Base-by-base conservation (phyloP, 2,797 vertebrate genomes). In the Myotis pilosus region DNA sequence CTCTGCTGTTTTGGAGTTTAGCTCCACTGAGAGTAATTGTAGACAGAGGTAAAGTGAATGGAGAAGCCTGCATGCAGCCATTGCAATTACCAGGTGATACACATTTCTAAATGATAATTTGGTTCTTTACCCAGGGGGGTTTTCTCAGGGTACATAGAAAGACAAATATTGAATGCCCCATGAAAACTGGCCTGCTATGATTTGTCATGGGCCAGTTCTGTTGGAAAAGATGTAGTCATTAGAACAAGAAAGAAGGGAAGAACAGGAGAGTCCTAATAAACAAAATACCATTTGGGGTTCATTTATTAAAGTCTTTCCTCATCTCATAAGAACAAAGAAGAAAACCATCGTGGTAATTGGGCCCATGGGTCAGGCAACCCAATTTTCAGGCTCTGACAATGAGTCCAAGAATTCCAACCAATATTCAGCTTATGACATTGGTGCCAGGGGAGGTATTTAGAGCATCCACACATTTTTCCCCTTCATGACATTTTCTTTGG, bases 231-330 rank as follows among this genome's bases (percentile, higher is more conserved):
- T 3, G 8, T 5, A 55, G 66, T 71, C 28, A 10, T 91, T 72
- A 90, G 47, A 94, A 38, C 47, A 49, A 81, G 84, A 38, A 12
- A 89, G 15, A 85, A 60, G 9, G 16, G 15, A 66, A 88, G 20
- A 44, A 20, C 68, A 2, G 22, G 19, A 55, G 47, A 75, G 13
- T 90, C 88, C 41, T 79, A 68, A 16, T 41, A 86, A 75, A 68
- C 36, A 90, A 91, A 89, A 92, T 88, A n/a, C 93, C 75, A n/a
- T 10, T 93, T 94, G 47, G 36, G 51, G 30, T 86, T 96, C 38
- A 88, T 53, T 92, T 97, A 66, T 83, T 94, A 80, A 96, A 96
- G 84, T 60, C 44, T 92, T 78, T 82, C n/a, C 25, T 94, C 68
- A 53, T 87, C 55, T 78, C 49, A 10, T 64, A 89, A 93, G 64